These are phyloP conservation scores for cattle (Bos taurus) DNA, from an alignment of 2,113 vertebrate genomes.

Conservation along the genomic window DNA sequence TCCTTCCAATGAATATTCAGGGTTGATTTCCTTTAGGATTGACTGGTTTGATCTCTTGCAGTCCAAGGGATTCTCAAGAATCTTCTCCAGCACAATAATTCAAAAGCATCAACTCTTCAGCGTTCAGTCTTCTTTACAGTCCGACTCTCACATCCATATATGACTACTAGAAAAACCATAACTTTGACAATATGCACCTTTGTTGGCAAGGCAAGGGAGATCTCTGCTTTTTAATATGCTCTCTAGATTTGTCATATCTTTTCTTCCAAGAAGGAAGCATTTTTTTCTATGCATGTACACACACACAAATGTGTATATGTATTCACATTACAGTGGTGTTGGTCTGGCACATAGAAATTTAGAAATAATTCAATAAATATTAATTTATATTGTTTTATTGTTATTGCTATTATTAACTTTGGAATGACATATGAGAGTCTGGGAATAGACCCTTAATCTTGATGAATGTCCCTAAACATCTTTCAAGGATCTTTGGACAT, in stretches of 20 bases:
- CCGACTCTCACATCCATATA: neutral
- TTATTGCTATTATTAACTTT: neutral
- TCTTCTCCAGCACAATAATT: neutral
- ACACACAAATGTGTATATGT: fast-evolving
- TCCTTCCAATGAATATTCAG: neutral
- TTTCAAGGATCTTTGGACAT: neutral
- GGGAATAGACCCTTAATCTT: neutral
- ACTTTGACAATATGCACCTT: neutral
- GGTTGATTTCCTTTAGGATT: neutral
- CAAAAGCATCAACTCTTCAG: neutral
- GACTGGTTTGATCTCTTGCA: neutral
- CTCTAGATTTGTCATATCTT: neutral
- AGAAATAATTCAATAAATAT: neutral
- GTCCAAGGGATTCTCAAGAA: neutral
- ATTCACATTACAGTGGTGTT: neutral
- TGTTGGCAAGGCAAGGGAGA: neutral
- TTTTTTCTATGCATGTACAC: neutral
- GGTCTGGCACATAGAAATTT: neutral
- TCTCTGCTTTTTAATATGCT: neutral
- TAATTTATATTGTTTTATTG: neutral
- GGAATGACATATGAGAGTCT: neutral
- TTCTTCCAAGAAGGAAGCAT: neutral
- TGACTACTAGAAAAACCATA: neutral
- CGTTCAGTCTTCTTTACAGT: neutral
- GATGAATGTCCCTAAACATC: neutral